Evolutionary conservation across 1,140 invertebrate species (phyloP), one percentile per base, ranked within the genome.

Genomic region (Pseudomyrmex flavicornis): DNA sequence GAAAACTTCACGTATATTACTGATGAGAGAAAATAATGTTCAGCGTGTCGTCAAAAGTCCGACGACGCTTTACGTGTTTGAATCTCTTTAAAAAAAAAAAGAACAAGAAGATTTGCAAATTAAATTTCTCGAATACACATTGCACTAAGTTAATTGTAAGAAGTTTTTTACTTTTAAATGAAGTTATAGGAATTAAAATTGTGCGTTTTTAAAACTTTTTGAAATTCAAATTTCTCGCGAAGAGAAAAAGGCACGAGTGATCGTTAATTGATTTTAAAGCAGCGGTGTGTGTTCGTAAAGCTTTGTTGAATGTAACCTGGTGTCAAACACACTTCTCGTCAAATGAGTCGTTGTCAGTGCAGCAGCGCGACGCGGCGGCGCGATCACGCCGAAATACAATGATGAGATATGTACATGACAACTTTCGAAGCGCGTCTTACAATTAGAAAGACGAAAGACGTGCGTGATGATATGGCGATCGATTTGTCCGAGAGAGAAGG

Each of bases 341-440:
- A 80, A 72, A 72, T 80, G 50, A 72, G 59, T 35, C 54, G 48
- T 54, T 20, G 46, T 75, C 61, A 76, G 26, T 26, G 26, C 26
- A 26, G 22, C 17, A 17, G 17, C 17, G 17, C 17, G 17, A 17
- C 17, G 17, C 17, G 1, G 54, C 58, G 65, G 62, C 56, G 75
- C 4, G 54, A 35, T 22, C 20, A 70, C 44, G 22, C 66, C 20
- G 54, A 70, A 72, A 50, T 50, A 17, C 50, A 46, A 72, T 13
- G n/a, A 13, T 17, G 35, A 70, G 35, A 70, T 48, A n/a, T n/a
- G n/a, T n/a, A 44, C 26, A 0, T 70, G 59, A 79, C 17, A 17
- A 72, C 54, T 61, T 7, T 59, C 70, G 35, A 35, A 35, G 35
- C 35, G 35, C 35, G 35, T 35, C 35, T 35, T 5, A 17, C 17